Base-by-base conservation (phyloP, 2,113 vertebrate genomes). In the Gila orcuttii region DNA sequence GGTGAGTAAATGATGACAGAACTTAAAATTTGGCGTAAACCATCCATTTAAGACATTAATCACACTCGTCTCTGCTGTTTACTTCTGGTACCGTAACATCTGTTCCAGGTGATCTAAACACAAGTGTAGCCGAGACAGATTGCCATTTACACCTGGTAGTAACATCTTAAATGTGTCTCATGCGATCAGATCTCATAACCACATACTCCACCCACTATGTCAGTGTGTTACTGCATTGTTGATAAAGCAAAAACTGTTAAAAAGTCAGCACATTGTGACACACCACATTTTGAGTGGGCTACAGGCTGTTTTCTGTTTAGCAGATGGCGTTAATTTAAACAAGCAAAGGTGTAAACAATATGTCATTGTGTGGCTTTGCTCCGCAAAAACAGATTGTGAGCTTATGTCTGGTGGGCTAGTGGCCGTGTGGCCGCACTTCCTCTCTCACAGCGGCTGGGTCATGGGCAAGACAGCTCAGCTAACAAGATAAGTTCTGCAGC, bases 401-500 rank as follows among this genome's bases (percentile, higher is more conserved):
- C 81, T 57, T 59, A 73, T 23, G 52, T 39, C 33, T n/a, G 82
- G 11, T 12, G 69, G 42, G 12, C 23, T 33, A 66, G 45, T 45
- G 68, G 4, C 59, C 12, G 17, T 83, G 42, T 21, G 59, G n/a
- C 15, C 28, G 19, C 62, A 21, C 28, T 71, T 66, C 33, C 45
- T 69, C 69, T 73, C 50, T 31, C 64, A 42, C 21, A 45, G 21
- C 45, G 57, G 42, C 81, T 71, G 52, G 64, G 42, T 73, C 45
- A 79, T 25, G n/a, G 47, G 31, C 75, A 68, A 71, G 33, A 33
- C 55, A 13, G 57, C 81, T 73, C 69, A 64, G 78, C 74, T 85
- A 85, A 85, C 85, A 60, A 77, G 82, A 87, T 85, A 87, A 84
- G 84, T 83, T 69, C 59, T 64, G 47, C 57, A 55, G 21, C 83